A percentile compares a stretch with the other conserved stretches of the same genome.
These are phyloP conservation scores for Amphipyra berbera DNA, from an alignment of 2,888 invertebrate species.

Conservation along the genomic window DNA sequence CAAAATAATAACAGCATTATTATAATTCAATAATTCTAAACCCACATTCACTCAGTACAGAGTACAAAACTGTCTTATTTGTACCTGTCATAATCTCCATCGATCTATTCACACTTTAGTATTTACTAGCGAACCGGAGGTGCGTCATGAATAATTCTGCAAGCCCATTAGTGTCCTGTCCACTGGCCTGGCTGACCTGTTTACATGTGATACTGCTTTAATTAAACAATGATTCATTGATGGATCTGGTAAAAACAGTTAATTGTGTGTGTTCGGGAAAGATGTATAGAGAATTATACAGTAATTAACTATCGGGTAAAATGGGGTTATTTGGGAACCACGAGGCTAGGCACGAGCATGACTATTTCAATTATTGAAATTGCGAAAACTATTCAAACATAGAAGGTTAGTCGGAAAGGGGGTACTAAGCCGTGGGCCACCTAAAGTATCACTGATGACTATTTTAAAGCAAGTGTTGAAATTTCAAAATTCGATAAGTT, in stretches of 20 bases:
- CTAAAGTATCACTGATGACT: no score
- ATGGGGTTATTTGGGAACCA: no score
- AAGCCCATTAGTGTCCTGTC: slow-evolving; percentile 50
- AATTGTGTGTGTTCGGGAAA: neutral
- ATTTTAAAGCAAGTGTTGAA: no score
- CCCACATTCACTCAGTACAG: neutral
- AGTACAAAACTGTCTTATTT: slow-evolving; percentile 26
- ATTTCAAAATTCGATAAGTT: no score
- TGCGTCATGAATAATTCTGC: slow-evolving; percentile 52
- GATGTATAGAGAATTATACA: neutral
- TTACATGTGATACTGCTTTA: slow-evolving; percentile 52
- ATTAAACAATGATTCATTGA: slow-evolving; percentile 52
- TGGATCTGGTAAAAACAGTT: slow-evolving; percentile 34
- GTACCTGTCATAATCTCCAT: slow-evolving; percentile 21
- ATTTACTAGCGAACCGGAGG: slow-evolving; percentile 18
- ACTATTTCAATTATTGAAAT: no score
- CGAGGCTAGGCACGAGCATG: no score
- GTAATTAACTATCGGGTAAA: no score
- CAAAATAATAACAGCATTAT: no score
- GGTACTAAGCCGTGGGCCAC: no score
- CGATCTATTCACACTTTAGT: slow-evolving; percentile 32
- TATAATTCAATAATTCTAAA: slow-evolving; percentile 2
- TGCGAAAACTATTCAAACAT: no score
- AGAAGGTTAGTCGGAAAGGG: no score
- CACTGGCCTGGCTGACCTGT: slow-evolving; percentile 33